phyloP scores from a whole-genome alignment of 2,113 vertebrate genomes.

The Apeltes quadracus region DNA sequence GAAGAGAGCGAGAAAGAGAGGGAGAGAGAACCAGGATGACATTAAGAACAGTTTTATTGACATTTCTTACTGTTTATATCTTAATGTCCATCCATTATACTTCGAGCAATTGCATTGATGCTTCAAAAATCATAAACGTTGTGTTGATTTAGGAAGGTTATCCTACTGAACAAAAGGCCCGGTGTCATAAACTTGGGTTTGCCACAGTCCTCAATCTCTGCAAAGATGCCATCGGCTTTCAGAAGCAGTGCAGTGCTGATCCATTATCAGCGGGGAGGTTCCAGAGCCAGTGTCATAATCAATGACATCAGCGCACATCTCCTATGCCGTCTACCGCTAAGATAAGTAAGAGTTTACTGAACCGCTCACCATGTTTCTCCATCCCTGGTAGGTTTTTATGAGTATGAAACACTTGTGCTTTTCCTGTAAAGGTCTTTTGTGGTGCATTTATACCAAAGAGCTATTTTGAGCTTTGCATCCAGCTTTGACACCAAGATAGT shows the following conservation, averaged over 20 bases:
- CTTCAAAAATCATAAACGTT: background rate
- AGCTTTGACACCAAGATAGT: conserved; percentile 8
- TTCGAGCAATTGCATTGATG: background rate
- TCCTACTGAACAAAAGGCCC: too few species aligned
- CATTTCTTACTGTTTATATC: background rate
- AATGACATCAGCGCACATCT: conserved; percentile 4
- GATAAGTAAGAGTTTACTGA: background rate
- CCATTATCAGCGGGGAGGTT: conserved; percentile 20
- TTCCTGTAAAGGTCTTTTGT: background rate
- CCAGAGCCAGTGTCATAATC: background rate
- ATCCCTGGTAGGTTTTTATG: background rate
- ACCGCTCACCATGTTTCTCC: background rate
- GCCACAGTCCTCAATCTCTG: background rate
- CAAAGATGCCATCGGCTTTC: background rate
- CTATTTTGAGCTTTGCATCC: background rate
- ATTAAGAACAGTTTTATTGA: conserved; percentile 49
- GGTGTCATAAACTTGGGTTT: background rate
- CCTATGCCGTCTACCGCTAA: conserved; percentile 1
- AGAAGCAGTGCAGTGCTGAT: background rate
- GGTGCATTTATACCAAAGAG: background rate
- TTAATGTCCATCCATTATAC: background rate
- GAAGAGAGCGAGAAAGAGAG: conserved; percentile 33
- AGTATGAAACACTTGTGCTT: conserved; percentile 1
- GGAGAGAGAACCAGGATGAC: conserved; percentile 27
- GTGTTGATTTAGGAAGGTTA: too few species aligned